These are phyloP conservation scores for Euura lappo DNA, from an alignment of 1,140 invertebrate genomes.

Conservation along the genomic window DNA sequence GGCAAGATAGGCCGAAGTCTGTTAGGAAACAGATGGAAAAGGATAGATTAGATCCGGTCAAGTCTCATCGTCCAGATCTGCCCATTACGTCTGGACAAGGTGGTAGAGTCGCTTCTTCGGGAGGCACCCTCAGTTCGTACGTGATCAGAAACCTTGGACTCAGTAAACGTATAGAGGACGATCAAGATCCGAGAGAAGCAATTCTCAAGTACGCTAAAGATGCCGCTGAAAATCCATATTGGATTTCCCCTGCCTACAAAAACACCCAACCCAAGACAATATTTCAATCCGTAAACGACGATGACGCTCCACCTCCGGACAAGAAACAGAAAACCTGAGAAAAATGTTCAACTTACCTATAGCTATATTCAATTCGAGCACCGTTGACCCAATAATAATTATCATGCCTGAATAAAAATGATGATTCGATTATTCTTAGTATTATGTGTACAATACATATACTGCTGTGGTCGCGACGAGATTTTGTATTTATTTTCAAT, in stretches of 20 bases:
- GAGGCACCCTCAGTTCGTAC: constrained; percentile 96
- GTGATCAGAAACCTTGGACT: constrained; percentile 95
- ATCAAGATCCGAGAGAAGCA: constrained; percentile 95
- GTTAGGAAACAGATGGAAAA: constrained; percentile 92
- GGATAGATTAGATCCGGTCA: constrained; percentile 88
- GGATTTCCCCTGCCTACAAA: constrained; percentile 91
- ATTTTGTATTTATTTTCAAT: too few species aligned
- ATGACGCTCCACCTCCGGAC: constrained; percentile 50
- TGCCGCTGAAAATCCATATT: constrained; percentile 96
- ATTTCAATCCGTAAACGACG: constrained; percentile 70
- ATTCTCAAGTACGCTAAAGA: constrained; percentile 97
- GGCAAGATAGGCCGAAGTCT: constrained; percentile 89
- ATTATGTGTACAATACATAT: too few species aligned
- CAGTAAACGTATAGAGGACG: constrained; percentile 92
- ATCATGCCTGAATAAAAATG: too few species aligned
- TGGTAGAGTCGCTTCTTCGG: constrained; percentile 93
- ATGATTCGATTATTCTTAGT: too few species aligned
- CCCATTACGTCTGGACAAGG: constrained; percentile 88
- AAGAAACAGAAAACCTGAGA: constrained; percentile 61
- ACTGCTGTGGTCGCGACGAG: too few species aligned
- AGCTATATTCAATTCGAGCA: too few species aligned
- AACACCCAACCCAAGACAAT: constrained; percentile 84
- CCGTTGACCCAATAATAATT: too few species aligned
- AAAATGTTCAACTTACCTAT: too few species aligned
- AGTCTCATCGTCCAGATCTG: constrained; percentile 92